phyloP scores from a whole-genome alignment of 2,888 invertebrate species.

The Diplolepis rosae region DNA sequence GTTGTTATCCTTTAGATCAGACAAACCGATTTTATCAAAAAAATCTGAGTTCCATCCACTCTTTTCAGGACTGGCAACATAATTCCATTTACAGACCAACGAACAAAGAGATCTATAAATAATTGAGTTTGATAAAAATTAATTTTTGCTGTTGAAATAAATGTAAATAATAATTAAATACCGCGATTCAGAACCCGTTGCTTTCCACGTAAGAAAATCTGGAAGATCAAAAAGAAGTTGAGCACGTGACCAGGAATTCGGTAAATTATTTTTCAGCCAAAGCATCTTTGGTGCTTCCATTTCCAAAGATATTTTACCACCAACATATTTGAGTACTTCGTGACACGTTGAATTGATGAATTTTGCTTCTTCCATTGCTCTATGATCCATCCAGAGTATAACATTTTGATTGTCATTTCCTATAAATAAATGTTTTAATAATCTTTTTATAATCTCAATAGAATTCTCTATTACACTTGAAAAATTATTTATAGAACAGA shows the following conservation, averaged over 20 bases:
- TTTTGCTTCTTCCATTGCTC: constrained; percentile 87
- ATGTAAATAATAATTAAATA: constrained; percentile 57
- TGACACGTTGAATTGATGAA: constrained; percentile 86
- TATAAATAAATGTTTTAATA: constrained; percentile 56
- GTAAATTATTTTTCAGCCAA: constrained; percentile 89
- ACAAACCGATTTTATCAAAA: constrained; percentile 83
- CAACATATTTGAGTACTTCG: constrained; percentile 87
- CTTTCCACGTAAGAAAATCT: constrained; percentile 95
- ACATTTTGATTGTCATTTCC: constrained; percentile 85
- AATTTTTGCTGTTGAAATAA: no score
- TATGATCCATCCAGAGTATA: constrained; percentile 95
- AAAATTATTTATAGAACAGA: neutral
- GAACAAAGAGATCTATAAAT: constrained; percentile 88
- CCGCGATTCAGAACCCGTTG: constrained; percentile 84
- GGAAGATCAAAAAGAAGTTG: constrained; percentile 92
- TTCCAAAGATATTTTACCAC: constrained; percentile 95
- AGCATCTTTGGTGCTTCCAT: constrained; percentile 96
- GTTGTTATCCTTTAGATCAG: constrained; percentile 81
- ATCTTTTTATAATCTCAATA: no score
- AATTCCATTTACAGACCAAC: constrained; percentile 96
- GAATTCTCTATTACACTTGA: no score
- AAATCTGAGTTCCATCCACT: constrained; percentile 85
- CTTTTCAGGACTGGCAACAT: constrained; percentile 79
- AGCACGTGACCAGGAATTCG: constrained; percentile 81
- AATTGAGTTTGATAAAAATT: no score